Percentiles rank a stretch among this genome's conserved stretches.
These are phyloP conservation scores for Heliconius erato DNA, from an alignment of 2,888 invertebrate genomes.

Conservation along the genomic window DNA sequence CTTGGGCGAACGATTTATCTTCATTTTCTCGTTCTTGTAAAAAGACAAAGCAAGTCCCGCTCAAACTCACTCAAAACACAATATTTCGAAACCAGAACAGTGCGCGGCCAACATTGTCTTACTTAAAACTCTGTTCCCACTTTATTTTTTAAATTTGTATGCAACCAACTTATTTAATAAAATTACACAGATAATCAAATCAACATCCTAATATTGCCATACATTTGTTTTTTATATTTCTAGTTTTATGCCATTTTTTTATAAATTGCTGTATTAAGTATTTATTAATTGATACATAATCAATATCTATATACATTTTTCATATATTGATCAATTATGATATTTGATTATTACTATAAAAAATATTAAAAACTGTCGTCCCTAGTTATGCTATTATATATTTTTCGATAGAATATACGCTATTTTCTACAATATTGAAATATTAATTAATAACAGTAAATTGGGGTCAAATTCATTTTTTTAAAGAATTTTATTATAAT, in stretches of 20 bases:
- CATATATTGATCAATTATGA: neutral
- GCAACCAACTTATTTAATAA: neutral
- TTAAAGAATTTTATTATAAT: neutral
- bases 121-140: too few relatives aligned
- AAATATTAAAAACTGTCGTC: neutral
- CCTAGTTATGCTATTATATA: slow-evolving; percentile 32
- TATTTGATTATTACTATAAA: neutral
- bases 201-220: neutral
- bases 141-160: neutral
- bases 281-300: neutral
- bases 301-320: neutral
- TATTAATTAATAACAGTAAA: neutral
- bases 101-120: too few relatives aligned
- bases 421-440: slow-evolving; percentile 18
- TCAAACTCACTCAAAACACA: too few relatives aligned
- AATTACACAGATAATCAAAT: neutral
- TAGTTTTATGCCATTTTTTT: neutral
- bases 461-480: slow-evolving; percentile 14
- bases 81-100: too few relatives aligned
- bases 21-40: too few relatives aligned
- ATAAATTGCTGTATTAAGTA: neutral
- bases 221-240: neutral
- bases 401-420: slow-evolving; percentile 37
- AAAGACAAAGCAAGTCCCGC: too few relatives aligned
- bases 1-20: too few relatives aligned